Evolutionary conservation across 2,888 invertebrate species (phyloP), one percentile per base, ranked within the genome.

Genomic region (Machimus rusticus): DNA sequence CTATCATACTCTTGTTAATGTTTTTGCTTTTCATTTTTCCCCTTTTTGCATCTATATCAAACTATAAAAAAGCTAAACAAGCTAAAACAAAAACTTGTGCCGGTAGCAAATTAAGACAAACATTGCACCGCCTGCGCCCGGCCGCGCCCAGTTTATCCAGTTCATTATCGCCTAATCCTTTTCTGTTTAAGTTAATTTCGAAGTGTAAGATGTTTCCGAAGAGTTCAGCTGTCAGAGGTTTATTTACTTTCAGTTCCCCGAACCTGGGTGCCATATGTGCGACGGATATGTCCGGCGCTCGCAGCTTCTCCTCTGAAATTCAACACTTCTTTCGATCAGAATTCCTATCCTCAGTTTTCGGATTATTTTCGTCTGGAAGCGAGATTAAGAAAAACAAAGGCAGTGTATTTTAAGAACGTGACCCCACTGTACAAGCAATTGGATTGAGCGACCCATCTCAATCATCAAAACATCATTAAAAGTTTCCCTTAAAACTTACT

Each of bases 111-210:
- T 79, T 51, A 79, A 79, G 31, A 43, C 76, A 76, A 76, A 76
- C 76, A 76, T 23, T 39, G 9, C 43, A 19, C 37, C 23, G 43
- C 8, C 34, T 43, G 39, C 12, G 9, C 31, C 28, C 23, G 43
- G 51, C 55, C 79, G n/a, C 43, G 34, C 79, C 14, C 79, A 51
- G 51, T 79, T 51, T 79, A 79, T 79, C 79, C 51, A 79, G 31
- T 79, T 79, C 79, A 79, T 79, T 79, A 79, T 79, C 79, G 51
- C 51, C 79, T 79, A 79, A 79, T 79, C 79, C 79, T 46, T 51
- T 79, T 79, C 51, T 51, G 31, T 79, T 79, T 79, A 51, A 79
- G 51, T 79, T 79, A 79, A 39, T 79, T 79, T 51, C 51, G 51
- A 79, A 51, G 31, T 79, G 79, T 79, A 79, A 46, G 79, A 79